These are phyloP conservation scores for Todus mexicanus DNA, from an alignment of 2,797 vertebrate genomes.

Conservation along the genomic window DNA sequence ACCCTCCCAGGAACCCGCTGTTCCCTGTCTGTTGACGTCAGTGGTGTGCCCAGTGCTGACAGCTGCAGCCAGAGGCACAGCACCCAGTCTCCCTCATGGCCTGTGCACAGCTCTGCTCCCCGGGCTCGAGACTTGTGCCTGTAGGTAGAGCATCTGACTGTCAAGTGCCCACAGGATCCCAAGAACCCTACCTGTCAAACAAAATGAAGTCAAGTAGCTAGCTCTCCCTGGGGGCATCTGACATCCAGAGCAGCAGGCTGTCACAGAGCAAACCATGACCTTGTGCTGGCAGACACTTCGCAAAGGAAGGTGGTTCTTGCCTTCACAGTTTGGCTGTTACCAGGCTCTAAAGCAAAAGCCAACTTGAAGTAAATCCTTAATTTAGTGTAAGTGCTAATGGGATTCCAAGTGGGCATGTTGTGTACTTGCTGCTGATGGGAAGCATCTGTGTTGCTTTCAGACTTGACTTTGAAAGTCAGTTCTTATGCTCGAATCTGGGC, in stretches of 20 bases:
- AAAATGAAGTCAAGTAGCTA: not conserved
- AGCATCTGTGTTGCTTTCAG: constrained; percentile 62
- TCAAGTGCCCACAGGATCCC: not conserved
- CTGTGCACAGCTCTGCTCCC: not conserved
- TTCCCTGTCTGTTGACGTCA: not conserved
- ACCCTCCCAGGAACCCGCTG: not conserved
- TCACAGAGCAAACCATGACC: not conserved
- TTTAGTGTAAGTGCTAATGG: constrained; percentile 63
- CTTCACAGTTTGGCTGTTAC: constrained; percentile 22
- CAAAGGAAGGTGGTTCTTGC: not conserved
- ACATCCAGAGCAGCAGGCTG: constrained; percentile 14
- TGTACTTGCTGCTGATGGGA: constrained; percentile 60
- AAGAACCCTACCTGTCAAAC: not conserved
- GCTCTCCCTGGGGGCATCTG: not conserved
- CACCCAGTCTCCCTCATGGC: not conserved
- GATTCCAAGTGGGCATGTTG: constrained; percentile 63
- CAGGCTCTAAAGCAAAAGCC: constrained; percentile 41
- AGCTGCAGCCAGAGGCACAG: not conserved
- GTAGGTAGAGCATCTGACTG: not conserved
- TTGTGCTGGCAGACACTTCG: constrained; percentile 24
- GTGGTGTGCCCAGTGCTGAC: not conserved
- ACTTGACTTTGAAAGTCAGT: constrained; percentile 23
- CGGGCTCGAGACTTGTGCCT: not conserved
- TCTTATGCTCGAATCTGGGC: constrained; percentile 25
- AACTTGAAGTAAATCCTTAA: constrained; percentile 39